Percentiles rank a stretch among this genome's conserved stretches.
Evolutionary conservation across 1,140 invertebrate genomes (phyloP).

Genomic region (Cyclargus thomasi): DNA sequence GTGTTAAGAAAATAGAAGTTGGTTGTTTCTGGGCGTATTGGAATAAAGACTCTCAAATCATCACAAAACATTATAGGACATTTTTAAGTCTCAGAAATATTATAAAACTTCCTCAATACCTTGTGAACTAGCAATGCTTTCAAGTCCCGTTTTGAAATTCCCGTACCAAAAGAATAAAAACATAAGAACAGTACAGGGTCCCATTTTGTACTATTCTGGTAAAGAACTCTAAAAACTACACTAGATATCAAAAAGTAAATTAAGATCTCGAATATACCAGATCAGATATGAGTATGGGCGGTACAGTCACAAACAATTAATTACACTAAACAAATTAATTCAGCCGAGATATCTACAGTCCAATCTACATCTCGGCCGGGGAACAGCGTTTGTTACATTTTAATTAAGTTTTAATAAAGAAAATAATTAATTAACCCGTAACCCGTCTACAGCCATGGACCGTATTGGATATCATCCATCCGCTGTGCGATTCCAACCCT

Average conservation of each 20-base stretch:
- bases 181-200: too few species aligned
- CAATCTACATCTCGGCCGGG: slow-evolving; percentile 27
- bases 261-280: neutral
- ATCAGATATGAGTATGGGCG: slow-evolving; percentile 8
- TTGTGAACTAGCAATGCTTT: too few species aligned
- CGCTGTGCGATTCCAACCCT: slow-evolving; percentile 8
- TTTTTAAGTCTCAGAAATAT: too few species aligned
- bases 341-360: slow-evolving; percentile 29
- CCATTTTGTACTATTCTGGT: too few species aligned
- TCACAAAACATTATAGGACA: too few species aligned
- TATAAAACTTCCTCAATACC: too few species aligned
- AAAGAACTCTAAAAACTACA: too few species aligned
- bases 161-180: too few species aligned
- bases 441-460: slow-evolving; percentile 22
- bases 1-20: too few species aligned
- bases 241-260: neutral
- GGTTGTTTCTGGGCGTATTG: too few species aligned
- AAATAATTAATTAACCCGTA: slow-evolving; percentile 40
- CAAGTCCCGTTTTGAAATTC: too few species aligned
- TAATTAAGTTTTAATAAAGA: slow-evolving; percentile 37
- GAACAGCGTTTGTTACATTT: slow-evolving; percentile 31
- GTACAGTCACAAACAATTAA: slow-evolving; percentile 18
- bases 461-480: slow-evolving; percentile 15
- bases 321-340: slow-evolving; percentile 34
- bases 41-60: too few species aligned